Evolutionary conservation across 2,888 invertebrate genomes (phyloP).

Genomic region (Hypomecis atomaria): DNA sequence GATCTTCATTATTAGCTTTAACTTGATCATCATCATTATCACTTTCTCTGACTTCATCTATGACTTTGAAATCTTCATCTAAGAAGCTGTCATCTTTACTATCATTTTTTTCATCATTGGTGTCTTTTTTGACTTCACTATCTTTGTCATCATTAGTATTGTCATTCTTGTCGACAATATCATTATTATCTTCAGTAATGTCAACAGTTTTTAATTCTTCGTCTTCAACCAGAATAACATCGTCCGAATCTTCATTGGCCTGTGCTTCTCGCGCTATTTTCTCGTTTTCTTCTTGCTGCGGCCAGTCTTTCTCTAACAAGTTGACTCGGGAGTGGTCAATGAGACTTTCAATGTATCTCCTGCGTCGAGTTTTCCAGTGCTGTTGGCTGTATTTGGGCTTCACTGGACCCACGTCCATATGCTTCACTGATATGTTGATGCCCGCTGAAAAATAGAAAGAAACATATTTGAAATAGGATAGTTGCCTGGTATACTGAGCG

Average conservation of each 20-base stretch:
- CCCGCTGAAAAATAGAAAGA: slow-evolving; percentile 19
- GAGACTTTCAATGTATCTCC: slow-evolving; percentile 15
- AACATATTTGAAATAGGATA: not conserved
- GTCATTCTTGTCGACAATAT: not conserved
- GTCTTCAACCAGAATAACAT: not conserved
- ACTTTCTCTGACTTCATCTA: slow-evolving; percentile 36
- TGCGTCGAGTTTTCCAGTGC: slow-evolving; percentile 2
- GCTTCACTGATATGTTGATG: slow-evolving; percentile 21
- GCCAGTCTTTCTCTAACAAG: slow-evolving; percentile 36
- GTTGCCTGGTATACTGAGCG: too few relatives aligned
- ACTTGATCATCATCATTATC: slow-evolving; percentile 23
- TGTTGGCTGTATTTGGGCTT: slow-evolving; percentile 17
- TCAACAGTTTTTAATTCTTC: not conserved
- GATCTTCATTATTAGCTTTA: not conserved
- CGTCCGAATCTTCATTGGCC: not conserved
- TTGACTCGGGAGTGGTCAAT: slow-evolving; percentile 25
- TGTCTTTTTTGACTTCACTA: not conserved
- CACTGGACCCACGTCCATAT: slow-evolving; percentile 16
- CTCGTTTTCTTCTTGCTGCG: slow-evolving; percentile 18
- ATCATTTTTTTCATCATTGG: not conserved
- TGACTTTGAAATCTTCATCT: slow-evolving; percentile 33
- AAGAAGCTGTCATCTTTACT: slow-evolving; percentile 14
- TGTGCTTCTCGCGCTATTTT: not conserved
- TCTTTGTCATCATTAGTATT: too few relatives aligned
- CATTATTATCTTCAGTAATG: not conserved